Evolutionary conservation across 2,888 invertebrate species (phyloP).

Genomic region (Drosophila birchii): DNA sequence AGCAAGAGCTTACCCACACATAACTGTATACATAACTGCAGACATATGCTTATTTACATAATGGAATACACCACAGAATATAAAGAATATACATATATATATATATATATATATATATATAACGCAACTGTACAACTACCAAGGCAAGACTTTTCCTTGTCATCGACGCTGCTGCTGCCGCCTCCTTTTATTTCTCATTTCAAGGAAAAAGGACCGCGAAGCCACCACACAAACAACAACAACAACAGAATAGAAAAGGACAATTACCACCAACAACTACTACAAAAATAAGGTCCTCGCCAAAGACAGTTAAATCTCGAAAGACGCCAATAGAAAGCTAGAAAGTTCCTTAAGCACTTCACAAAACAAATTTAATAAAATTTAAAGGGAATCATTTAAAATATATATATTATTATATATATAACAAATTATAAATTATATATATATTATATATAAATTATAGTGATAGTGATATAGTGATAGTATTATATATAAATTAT

Average conservation of each 20-base stretch:
- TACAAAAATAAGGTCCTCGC: neutral
- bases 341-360: neutral
- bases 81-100: neutral
- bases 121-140: constrained; percentile 64
- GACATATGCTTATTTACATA: constrained; percentile 62
- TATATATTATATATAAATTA: too few species aligned
- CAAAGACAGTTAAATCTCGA: constrained; percentile 10
- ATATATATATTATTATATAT: neutral
- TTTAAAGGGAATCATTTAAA: neutral
- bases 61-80: constrained; percentile 41
- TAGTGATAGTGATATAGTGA: too few species aligned
- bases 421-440: too few species aligned
- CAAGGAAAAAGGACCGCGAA: constrained; percentile 41
- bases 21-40: constrained; percentile 15
- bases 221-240: constrained; percentile 11
- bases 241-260: neutral
- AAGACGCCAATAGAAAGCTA: constrained; percentile 7
- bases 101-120: neutral
- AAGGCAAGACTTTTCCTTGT: constrained; percentile 30
- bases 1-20: constrained; percentile 6
- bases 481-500: too few species aligned
- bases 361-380: neutral
- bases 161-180: constrained; percentile 1
- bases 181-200: constrained; percentile 21
- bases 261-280: constrained; percentile 9